Base-by-base conservation (phyloP, 2,888 invertebrate species). In the Petrolisthes cinctipes region DNA sequence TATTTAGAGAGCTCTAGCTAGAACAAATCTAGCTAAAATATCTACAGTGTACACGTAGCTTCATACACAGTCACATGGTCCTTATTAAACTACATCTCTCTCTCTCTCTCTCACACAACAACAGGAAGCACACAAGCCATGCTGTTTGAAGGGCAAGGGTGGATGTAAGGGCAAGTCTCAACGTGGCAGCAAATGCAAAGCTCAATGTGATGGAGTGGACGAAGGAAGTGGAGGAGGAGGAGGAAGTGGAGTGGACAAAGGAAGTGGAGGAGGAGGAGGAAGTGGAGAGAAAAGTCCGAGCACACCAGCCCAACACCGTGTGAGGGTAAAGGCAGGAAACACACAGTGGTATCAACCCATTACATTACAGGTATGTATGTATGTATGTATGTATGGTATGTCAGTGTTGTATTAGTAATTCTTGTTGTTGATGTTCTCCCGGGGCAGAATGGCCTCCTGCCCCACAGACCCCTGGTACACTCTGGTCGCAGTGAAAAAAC, bases 261-360 rank as follows among this genome's bases (percentile, higher is more conserved):
- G 66, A 37, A 37, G 2, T 37, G 37, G 37, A 37, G 37, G 66
- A 14, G 66, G 66, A 37, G n/a, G 66, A 14, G 66, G 66, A 37
- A 37, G 2, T 37, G 37, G 37, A 37, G 37, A 9, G 66, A 14
- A 14, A n/a, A 71, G 2, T n/a, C 14, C 11, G 61, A 20, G 37
- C 4, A 37, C 37, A 37, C 37, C 37, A 37, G 37, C 37, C 37
- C 37, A 37, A 37, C 37, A 37, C 37, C 5, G 71, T 54, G 81
- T 81, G 56, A 5, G 51, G 37, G 82, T 53, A 9, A 20, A 56
- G 68, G 14, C 57, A 54, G 88, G 73, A n/a, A 61, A 53, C 11
- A 78, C 73, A 66, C 71, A 75, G 56, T 88, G 88, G 88, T 84
- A 88, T 54, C 84, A 82, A 53, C 88, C 88, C n/a, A 17, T 54